A percentile compares a stretch with the other conserved stretches of the same genome.
Conservation (phyloP, 2,797 vertebrate species). For the Perodicticus potto region DNA sequence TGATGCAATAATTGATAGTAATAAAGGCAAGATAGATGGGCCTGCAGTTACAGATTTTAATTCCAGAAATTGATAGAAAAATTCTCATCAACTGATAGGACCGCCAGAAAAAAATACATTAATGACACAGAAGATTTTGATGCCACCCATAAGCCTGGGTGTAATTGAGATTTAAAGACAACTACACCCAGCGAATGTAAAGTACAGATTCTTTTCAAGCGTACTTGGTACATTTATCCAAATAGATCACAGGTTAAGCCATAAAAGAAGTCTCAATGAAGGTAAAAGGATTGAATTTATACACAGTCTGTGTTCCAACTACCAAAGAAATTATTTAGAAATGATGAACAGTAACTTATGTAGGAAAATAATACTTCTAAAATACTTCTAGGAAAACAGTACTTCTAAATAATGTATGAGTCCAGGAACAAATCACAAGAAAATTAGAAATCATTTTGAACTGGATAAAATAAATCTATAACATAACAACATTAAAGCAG, state of each 20-base stretch:
- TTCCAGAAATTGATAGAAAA: not conserved
- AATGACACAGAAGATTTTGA: not conserved
- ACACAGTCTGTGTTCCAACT: not conserved
- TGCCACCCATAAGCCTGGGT: not conserved
- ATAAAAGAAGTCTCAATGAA: not conserved
- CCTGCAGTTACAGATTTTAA: not conserved
- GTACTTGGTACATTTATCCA: not conserved
- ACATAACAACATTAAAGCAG: not conserved
- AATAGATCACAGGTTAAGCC: not conserved
- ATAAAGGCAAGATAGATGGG: not conserved
- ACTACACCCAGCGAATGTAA: not conserved
- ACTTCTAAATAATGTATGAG: not conserved
- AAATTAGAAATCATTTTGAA: constrained; percentile 17
- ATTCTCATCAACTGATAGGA: not conserved
- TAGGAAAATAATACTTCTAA: not conserved
- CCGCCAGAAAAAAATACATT: not conserved
- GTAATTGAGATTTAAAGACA: not conserved
- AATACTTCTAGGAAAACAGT: not conserved
- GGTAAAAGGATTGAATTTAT: not conserved
- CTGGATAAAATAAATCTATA: not conserved
- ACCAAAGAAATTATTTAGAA: not conserved
- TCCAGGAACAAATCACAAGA: not conserved
- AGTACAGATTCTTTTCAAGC: not conserved
- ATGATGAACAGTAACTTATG: constrained; percentile 1
- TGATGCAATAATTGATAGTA: not conserved